phyloP scores from a whole-genome alignment of 2,113 vertebrate species.

The Sorex araneus region DNA sequence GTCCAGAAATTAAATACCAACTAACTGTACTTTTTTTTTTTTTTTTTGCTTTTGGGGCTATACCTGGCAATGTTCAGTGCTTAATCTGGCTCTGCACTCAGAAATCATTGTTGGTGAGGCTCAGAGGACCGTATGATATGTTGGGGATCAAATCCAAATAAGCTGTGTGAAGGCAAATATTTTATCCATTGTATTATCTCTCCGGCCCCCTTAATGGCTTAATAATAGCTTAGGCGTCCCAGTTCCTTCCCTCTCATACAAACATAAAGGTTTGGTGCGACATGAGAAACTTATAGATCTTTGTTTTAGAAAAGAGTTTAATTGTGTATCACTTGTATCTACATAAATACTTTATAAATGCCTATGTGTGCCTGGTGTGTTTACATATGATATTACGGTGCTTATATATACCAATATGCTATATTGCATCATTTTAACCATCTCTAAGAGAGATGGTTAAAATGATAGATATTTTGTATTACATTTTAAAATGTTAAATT shows the following conservation, averaged over 20 bases:
- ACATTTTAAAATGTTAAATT: not conserved
- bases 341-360: slow-evolving; percentile 25
- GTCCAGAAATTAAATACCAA: not conserved
- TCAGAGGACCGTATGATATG: too few relatives aligned
- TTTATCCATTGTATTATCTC: too few relatives aligned
- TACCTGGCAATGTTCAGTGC: too few relatives aligned
- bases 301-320: slow-evolving; percentile 63
- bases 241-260: slow-evolving; percentile 50
- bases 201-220: too few relatives aligned
- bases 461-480: slow-evolving; percentile 5
- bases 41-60: too few relatives aligned
- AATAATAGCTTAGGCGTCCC: not conserved
- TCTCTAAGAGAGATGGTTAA: not conserved
- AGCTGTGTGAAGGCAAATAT: too few relatives aligned
- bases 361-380: not conserved
- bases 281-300: slow-evolving; percentile 61
- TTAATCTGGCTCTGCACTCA: too few relatives aligned
- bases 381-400: not conserved
- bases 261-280: slow-evolving; percentile 39
- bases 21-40: not conserved
- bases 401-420: not conserved
- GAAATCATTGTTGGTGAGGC: too few relatives aligned
- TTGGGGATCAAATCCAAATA: too few relatives aligned
- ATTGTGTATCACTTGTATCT: not conserved
- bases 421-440: too few relatives aligned